A percentile compares a stretch with the other conserved stretches of the same genome.
These are phyloP conservation scores for Phrynocephalus versicolor DNA, from an alignment of 2,113 vertebrate genomes.

Conservation along the genomic window DNA sequence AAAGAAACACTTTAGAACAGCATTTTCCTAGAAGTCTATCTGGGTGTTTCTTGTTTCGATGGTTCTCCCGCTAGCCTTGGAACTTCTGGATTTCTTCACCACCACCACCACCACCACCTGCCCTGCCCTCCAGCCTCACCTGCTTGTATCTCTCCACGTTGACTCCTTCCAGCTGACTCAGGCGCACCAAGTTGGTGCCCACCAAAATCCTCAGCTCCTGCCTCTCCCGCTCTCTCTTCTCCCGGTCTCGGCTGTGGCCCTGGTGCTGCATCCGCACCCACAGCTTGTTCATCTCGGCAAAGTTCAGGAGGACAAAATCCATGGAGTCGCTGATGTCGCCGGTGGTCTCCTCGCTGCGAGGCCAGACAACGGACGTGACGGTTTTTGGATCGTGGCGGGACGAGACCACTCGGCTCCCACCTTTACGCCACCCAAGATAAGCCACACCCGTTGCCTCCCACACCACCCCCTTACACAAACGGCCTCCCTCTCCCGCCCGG, in stretches of 20 bases:
- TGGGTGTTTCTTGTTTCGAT: too few species aligned
- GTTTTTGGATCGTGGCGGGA: too few species aligned
- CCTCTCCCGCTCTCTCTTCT: constrained; percentile 94
- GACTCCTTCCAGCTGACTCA: constrained; percentile 96
- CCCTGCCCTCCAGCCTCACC: constrained; percentile 64
- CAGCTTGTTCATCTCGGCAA: constrained; percentile 98
- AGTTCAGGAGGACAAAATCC: constrained; percentile 97
- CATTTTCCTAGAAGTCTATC: too few species aligned
- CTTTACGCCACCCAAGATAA: not conserved
- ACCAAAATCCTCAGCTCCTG: constrained; percentile 96
- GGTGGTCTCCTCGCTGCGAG: constrained; percentile 90
- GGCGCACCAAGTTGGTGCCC: constrained; percentile 95
- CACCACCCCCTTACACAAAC: not conserved
- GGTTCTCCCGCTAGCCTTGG: too few species aligned
- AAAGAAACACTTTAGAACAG: too few species aligned
- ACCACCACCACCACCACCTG: too few species aligned
- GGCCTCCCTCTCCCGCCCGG: too few species aligned
- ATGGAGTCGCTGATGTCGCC: constrained; percentile 97
- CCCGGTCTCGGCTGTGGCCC: constrained; percentile 94
- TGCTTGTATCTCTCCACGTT: constrained; percentile 98
- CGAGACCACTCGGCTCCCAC: not conserved
- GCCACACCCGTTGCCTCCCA: not conserved
- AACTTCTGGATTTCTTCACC: too few species aligned
- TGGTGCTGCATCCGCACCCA: constrained; percentile 99
- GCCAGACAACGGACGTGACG: not conserved